A percentile compares a stretch with the other conserved stretches of the same genome.
phyloP scores from a whole-genome alignment of 37 sponge, comb jelly and placozoan genomes.

The Agelas oroides region DNA sequence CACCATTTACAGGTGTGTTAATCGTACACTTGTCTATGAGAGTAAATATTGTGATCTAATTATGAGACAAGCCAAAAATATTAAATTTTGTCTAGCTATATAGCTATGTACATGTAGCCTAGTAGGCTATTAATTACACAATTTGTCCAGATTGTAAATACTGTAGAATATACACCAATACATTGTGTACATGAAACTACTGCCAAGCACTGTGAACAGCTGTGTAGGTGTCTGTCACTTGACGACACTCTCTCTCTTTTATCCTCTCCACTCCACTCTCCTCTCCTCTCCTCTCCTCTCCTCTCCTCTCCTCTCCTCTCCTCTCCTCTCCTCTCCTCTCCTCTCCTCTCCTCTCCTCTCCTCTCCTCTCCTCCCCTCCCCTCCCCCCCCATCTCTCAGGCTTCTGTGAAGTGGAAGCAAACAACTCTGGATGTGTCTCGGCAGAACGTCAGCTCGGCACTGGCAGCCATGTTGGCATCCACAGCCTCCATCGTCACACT shows the following conservation, averaged over 20 bases:
- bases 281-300: too few species aligned
- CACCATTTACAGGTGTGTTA: too few species aligned
- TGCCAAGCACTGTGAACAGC: background rate
- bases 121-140: too few species aligned
- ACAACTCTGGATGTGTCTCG: conserved; percentile 85
- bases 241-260: background rate
- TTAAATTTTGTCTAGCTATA: too few species aligned
- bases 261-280: too few species aligned
- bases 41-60: too few species aligned
- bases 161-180: background rate
- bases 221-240: conserved; percentile 22
- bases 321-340: background rate
- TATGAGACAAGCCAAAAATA: too few species aligned
- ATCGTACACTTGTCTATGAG: too few species aligned
- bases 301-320: background rate
- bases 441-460: conserved; percentile 92
- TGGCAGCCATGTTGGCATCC: conserved; percentile 93
- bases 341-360: background rate
- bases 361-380: background rate
- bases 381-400: conserved; percentile 47
- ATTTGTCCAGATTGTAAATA: too few species aligned
- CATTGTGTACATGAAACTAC: background rate
- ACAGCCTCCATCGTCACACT: conserved; percentile 85
- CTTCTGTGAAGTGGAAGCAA: conserved; percentile 87
- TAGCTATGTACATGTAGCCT: too few species aligned